Evolutionary conservation across 2,888 invertebrate genomes (phyloP).

Genomic region (Sepiola atlantica): DNA sequence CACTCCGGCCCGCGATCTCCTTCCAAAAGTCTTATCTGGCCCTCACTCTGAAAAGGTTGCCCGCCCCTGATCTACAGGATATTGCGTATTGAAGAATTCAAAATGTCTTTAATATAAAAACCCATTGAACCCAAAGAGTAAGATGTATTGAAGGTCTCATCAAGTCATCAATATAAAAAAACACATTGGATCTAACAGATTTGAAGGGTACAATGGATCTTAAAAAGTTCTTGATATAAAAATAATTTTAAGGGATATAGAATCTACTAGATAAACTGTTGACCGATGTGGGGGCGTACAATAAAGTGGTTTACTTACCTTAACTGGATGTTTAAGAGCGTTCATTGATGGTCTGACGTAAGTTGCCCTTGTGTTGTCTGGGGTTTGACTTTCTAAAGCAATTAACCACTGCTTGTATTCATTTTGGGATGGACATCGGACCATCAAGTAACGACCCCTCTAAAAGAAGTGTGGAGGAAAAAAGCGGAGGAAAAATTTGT

Average conservation of each 20-base stretch:
- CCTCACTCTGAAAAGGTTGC: too few relatives aligned
- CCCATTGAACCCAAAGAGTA: not conserved
- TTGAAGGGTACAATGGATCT: too few relatives aligned
- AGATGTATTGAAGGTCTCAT: not conserved
- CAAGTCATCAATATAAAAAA: conserved; percentile 22
- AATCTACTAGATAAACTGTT: not conserved
- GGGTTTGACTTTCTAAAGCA: conserved; percentile 77
- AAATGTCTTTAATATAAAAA: too few relatives aligned
- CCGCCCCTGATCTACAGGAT: too few relatives aligned
- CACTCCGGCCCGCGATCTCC: too few relatives aligned
- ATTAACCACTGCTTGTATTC: conserved; percentile 77
- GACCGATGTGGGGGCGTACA: not conserved
- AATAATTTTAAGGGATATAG: too few relatives aligned
- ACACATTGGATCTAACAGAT: too few relatives aligned
- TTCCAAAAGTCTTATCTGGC: too few relatives aligned
- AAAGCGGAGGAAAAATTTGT: not conserved
- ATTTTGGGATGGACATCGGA: conserved; percentile 75
- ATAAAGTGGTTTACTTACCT: conserved; percentile 54
- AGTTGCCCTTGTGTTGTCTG: conserved; percentile 75
- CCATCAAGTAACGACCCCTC: conserved; percentile 77
- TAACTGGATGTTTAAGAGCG: conserved; percentile 59
- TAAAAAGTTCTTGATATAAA: too few relatives aligned
- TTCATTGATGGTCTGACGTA: conserved; percentile 76
- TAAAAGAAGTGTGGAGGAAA: conserved; percentile 54
- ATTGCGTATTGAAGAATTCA: too few relatives aligned